Base-by-base conservation (phyloP, 1,140 invertebrate genomes). In the Cydia strobilella region DNA sequence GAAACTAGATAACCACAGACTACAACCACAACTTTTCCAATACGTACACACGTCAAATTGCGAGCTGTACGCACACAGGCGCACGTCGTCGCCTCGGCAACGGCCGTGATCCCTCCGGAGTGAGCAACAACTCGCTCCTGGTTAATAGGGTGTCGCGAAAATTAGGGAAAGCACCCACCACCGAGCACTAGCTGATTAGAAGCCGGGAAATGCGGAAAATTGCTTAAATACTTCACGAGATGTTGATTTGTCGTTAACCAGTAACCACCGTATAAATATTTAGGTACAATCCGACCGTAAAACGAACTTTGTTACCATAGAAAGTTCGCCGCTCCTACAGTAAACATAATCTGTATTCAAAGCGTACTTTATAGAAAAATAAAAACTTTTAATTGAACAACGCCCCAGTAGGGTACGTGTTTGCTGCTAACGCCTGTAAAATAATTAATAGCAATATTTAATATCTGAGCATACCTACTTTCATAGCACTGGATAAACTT, bases 101-200 rank as follows among this genome's bases (percentile, higher is more conserved):
- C 86, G 59, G 75, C 74, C 74, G 77, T 76, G 79, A 86, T 85
- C 87, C 84, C 84, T 81, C 74, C 78, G 80, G 81, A 87, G 80
- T 77, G 83, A 82, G 85, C 83, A 86, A 89, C 88, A 89, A 87
- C 82, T 86, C 83, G 82, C 82, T 82, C 82, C 80, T 85, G 82
- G 83, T 88, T 90, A 91, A 91, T 89, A 87, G 84, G 85, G 84
- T 86, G 88, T 87, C 86, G 83, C 82, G 83, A 82, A 90, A 90
- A 88, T 88, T 88, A 88, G 82, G 86, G 78, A 85, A 88, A 89
- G 81, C 84, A 85, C 76, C 81, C 84, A 74, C 76, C 75, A 81
- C 79, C 77, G 76, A 86, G 83, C 83, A 84, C 84, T 84, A 83
- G 79, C 80, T 85, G 87, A 90, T 91, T 88, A 90, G 81, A 77